Base-by-base conservation (phyloP, 1,140 invertebrate genomes). In the Xylocopa sonorina region DNA sequence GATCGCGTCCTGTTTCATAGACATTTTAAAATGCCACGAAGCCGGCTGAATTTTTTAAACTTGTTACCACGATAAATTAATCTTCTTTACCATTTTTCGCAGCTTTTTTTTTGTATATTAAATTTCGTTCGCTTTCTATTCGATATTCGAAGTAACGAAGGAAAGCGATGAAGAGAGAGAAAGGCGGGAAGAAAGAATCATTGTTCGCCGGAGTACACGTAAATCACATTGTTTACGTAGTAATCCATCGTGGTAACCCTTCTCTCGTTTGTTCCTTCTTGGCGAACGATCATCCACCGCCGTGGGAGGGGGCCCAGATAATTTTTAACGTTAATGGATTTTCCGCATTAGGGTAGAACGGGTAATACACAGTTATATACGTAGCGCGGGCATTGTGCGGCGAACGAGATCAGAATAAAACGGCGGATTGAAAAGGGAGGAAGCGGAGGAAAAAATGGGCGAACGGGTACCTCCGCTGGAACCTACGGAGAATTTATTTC, bases 311-410 rank as follows among this genome's bases (percentile, higher is more conserved):
- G 10, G 1, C 6, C 7, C 24, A 43, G 27, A 75, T 75, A 66
- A 41, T 66, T 53, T 43, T 53, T 32, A 55, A 55, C 60, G 50
- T 43, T 75, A 75, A 75, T 75, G 60, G 60, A 75, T 46, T 63
- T 51, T 63, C 10, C 55, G 51, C 68, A 41, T 57, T 27, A 71
- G 24, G 51, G 10, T 14, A 51, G 34, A 53, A 14, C 14, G 34
- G 51, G 21, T 27, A 27, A 69, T 34, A 29, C 50, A 55, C n/a
- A 55, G 38, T 55, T 55, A 38, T 55, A 41, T 34, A 34, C 29
- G n/a, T n/a, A n/a, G n/a, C 50, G 24, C 34, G 24, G 29, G 67
- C 51, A 50, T 69, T 69, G 50, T 53, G 67, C 27, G 32, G 34
- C 12, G 14, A 2, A 66, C 63, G 34, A 69, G 67, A 69, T 69